Base-by-base conservation (phyloP, 2,797 vertebrate species). In the Myotis myotis region DNA sequence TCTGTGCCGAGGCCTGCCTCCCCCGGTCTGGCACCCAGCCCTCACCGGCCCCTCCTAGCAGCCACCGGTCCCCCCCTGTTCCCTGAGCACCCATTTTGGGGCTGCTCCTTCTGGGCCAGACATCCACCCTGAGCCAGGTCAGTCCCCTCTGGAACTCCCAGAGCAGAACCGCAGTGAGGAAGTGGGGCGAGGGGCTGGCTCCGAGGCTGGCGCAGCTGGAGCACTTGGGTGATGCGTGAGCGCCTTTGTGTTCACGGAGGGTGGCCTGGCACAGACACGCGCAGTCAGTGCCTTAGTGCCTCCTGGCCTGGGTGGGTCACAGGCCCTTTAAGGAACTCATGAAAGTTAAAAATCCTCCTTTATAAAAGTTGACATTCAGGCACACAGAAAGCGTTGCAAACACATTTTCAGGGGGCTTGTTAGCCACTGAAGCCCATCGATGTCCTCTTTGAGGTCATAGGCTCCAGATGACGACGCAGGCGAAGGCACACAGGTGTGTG, bases 201-300 rank as follows among this genome's bases (percentile, higher is more conserved):
- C 5, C 0, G 62, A 30, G 30, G 47, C 78, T 13, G 30, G 9
- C 7, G 13, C 66, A 30, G 91, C 36, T 30, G 53, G 23, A 38
- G 7, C 16, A 11, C 2, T 1, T 13, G 22, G 71, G 33, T 13
- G 23, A 60, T 7, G 7, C 7, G 6, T 8, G 62, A 30, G 22
- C 5, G 11, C 3, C 4, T 8, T 64, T 28, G 53, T 57, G 22
- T 6, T 23, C 1, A 5, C 5, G 12, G 60, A 25, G 51, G 16
- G 4, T 0, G 33, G 44, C 38, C 28, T 62, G 6, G 4, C 11
- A 1, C 0, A 16, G 47, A 75, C 2, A 6, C 5, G 0, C 47
- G 20, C 8, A 0, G 22, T 36, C 25, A 8, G 12, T 25, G 33
- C 0, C 0, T 44, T 71, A 38, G 70, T 6, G 33, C 38, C 60